These are phyloP conservation scores for Steatornis caripensis DNA, from an alignment of 2,113 vertebrate species.

Conservation along the genomic window DNA sequence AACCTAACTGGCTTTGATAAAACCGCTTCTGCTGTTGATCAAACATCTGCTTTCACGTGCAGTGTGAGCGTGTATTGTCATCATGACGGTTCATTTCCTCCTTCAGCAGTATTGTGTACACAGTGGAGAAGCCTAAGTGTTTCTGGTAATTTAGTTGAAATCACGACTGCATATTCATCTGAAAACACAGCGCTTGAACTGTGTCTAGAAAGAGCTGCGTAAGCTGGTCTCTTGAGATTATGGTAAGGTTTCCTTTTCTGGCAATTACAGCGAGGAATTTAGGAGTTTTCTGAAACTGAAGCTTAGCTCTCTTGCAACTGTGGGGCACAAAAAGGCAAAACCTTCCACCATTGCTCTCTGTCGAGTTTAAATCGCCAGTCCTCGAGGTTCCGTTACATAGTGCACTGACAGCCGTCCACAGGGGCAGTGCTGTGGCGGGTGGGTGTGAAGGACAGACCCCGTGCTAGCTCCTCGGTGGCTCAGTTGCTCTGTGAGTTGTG, in stretches of 20 bases:
- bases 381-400: background rate
- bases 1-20: constrained; percentile 12
- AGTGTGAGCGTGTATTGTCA: background rate
- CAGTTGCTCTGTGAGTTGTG: background rate
- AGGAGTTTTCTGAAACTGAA: background rate
- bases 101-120: background rate
- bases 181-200: constrained; percentile 9
- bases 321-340: background rate
- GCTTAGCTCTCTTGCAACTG: background rate
- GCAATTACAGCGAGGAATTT: background rate
- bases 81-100: constrained; percentile 49
- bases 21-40: background rate
- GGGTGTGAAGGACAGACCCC: background rate
- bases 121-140: background rate
- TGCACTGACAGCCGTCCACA: too few relatives aligned
- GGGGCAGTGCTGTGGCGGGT: background rate
- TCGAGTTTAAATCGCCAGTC: background rate
- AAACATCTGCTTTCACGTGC: background rate
- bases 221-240: background rate
- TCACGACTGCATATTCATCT: constrained; percentile 40
- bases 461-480: background rate
- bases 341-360: background rate
- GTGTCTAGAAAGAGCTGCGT: constrained; percentile 31
- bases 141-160: constrained; percentile 68
- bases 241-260: constrained; percentile 38